A percentile compares a stretch with the other conserved stretches of the same genome.
These are phyloP conservation scores for Pyrgilauda ruficollis DNA, from an alignment of 2,113 vertebrate genomes.

Conservation along the genomic window DNA sequence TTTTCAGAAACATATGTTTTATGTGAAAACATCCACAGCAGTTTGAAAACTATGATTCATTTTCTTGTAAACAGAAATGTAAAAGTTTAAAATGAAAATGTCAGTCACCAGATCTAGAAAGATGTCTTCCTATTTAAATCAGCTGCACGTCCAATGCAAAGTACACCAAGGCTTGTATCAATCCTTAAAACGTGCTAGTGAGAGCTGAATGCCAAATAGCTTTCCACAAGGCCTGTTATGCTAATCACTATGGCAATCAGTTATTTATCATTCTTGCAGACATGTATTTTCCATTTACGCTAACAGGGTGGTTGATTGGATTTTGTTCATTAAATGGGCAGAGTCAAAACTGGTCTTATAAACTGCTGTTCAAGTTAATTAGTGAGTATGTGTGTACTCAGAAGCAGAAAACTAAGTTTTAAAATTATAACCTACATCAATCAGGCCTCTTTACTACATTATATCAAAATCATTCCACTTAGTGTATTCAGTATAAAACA, in stretches of 20 bases:
- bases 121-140: slow-evolving; percentile 10
- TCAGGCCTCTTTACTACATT: slow-evolving; percentile 29
- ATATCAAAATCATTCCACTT: slow-evolving; percentile 28
- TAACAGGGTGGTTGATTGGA: slow-evolving; percentile 71
- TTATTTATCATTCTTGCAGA: slow-evolving; percentile 69
- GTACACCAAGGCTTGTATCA: background rate
- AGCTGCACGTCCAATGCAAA: background rate
- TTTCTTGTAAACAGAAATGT: slow-evolving; percentile 19
- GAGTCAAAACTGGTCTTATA: slow-evolving; percentile 64
- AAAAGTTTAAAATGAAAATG: slow-evolving; percentile 11
- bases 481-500: background rate
- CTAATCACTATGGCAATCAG: slow-evolving; percentile 55
- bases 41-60: slow-evolving; percentile 17
- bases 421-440: slow-evolving; percentile 55
- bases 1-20: background rate
- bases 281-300: slow-evolving; percentile 65
- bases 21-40: background rate
- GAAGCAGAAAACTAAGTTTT: slow-evolving; percentile 54
- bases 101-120: slow-evolving; percentile 1
- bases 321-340: slow-evolving; percentile 71
- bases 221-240: slow-evolving; percentile 22
- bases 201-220: slow-evolving; percentile 47
- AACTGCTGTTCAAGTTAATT: slow-evolving; percentile 68
- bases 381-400: slow-evolving; percentile 32
- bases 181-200: background rate